Evolutionary conservation across 1,140 invertebrate species (phyloP), one percentile per base, ranked within the genome.

Genomic region (Vanessa atalanta): DNA sequence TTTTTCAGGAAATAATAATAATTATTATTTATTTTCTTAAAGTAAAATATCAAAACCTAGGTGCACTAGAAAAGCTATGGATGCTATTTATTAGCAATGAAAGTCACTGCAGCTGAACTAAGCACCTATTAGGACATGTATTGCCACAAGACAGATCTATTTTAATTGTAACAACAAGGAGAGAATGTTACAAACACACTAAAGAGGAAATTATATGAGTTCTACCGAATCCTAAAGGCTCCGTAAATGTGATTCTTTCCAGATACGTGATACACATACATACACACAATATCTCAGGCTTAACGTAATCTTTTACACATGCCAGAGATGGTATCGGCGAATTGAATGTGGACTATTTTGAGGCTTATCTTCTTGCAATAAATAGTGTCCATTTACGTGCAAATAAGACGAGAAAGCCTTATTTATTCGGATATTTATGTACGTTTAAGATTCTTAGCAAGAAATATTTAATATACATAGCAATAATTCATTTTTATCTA

Each of bases 341-440:
- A 84, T 85, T 86, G 82, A 85, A 86, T 79, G 82, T 79, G 76
- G 78, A 72, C 80, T 80, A 78, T 84, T 86, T 82, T 60, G 76
- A 72, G 76, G 83, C 79, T 87, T 87, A 86, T 83, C 81, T 68
- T 3, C 77, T 75, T 70, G 69, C 77, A 73, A 82, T 79, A 84
- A 68, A 68, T 68, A 60, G 31, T 68, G 37, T 57, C 31, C 57
- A 61, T 61, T 61, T 61, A 61, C 57, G 13, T 37, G 57, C 37
- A 61, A 61, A 61, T 20, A 20, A 57, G n/a, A 57, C 20, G 23
- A 20, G 16, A 23, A 57, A 57, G 12, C 5, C 53, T 57, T 23
- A 57, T 57, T 57, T 57, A 57, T 13, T 57, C 4, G 8, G 20
- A 26, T 20, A 23, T 20, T 57, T 11, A 57, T 23, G 9, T 26